Base-by-base conservation (phyloP, 2,113 vertebrate species). In the Coryphaenoides rupestris region DNA sequence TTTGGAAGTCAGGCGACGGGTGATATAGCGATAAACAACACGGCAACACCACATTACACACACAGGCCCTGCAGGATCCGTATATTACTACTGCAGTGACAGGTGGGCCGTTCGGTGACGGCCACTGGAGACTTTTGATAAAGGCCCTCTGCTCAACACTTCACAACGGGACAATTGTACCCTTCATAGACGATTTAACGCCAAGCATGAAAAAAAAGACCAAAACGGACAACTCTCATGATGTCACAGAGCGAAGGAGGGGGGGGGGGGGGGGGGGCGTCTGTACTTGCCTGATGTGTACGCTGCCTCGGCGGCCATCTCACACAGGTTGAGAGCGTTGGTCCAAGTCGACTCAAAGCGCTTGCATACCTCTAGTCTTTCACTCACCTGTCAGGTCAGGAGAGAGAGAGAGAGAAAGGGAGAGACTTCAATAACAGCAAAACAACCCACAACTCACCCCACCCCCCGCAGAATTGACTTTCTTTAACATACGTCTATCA, bases 271-370 rank as follows among this genome's bases (percentile, higher is more conserved):
- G n/a, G 14, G 19, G 33, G 12, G n/a, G 9, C 55, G 59, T 3
- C 55, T 60, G 47, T 46, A 72, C 84, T 65, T 63, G 89, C 91
- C 91, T 86, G 91, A 86, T 49, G 47, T 75, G 58, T 84, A 87
- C 0, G 91, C 89, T 0, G 87, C 88, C 60, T 90, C 88, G 0
- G 87, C 85, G 17, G 90, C 88, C 21, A 69, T 67, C 66, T 92
- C 88, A 63, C 88, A 91, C 63, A 92, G 69, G 67, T 46, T 86
- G 22, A 91, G 46, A 3, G 89, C 88, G 9, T 55, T 86, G 49
- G 77, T 33, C 90, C 90, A 92, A 56, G 82, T 79, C 14, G 78
- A 79, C 64, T 92, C 88, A 9, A 89, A 89, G 12, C 82, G 79
- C n/a, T 75, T 75, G 62, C 79, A 90, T 15, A 85, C 78, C 12